phyloP scores from a whole-genome alignment of 2,888 invertebrate genomes.

The Andrena marginata region DNA sequence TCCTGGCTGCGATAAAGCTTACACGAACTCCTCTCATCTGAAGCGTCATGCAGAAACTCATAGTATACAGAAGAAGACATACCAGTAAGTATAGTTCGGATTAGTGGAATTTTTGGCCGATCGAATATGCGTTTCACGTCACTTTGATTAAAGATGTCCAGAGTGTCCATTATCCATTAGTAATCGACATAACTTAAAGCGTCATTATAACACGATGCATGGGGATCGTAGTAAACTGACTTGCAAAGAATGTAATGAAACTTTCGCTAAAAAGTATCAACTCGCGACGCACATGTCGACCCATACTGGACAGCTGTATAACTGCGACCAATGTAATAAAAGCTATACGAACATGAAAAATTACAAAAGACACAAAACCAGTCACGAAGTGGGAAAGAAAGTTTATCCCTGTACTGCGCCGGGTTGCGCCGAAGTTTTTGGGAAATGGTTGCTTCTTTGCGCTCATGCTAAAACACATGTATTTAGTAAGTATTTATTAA shows the following conservation, averaged over 20 bases:
- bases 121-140: not conserved
- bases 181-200: conserved; percentile 87
- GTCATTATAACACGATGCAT: conserved; percentile 87
- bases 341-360: conserved; percentile 86
- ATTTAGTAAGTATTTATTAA: conserved; percentile 75
- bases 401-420: conserved; percentile 84
- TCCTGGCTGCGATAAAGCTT: conserved; percentile 88
- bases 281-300: conserved; percentile 87
- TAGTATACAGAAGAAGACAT: conserved; percentile 78
- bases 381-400: conserved; percentile 78
- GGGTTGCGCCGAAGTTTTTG: conserved; percentile 86
- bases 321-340: conserved; percentile 86
- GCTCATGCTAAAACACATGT: conserved; percentile 85
- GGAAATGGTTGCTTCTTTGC: conserved; percentile 85
- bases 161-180: conserved; percentile 86
- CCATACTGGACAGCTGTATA: conserved; percentile 85
- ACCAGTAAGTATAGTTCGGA: conserved; percentile 64
- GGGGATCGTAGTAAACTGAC: conserved; percentile 81
- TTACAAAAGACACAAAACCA: conserved; percentile 86
- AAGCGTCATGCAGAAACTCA: conserved; percentile 87
- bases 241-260: conserved; percentile 86
- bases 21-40: conserved; percentile 88
- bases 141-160: conserved; percentile 72
- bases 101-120: not conserved
- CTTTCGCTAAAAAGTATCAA: conserved; percentile 87